Evolutionary conservation across 2,113 vertebrate genomes (phyloP), one percentile per base, ranked within the genome.

Genomic region (Agapornis roseicollis): DNA sequence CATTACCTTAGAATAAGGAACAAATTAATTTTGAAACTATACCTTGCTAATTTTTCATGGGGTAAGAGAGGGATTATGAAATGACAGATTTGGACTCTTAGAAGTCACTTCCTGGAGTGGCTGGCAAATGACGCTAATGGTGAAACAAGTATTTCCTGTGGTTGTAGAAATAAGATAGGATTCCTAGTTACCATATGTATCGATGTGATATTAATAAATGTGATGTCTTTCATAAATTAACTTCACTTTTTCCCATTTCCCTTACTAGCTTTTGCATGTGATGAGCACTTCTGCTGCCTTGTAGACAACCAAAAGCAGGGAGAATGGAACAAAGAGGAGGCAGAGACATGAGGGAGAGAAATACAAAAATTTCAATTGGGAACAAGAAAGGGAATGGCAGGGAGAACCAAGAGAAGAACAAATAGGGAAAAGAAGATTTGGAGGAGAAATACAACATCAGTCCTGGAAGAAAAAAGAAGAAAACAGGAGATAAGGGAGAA

Each of bases 261-360:
- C 64, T 95, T 82, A 79, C 20, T 80, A 94, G 58, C 66, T 79
- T 89, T 93, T 91, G 33, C 71, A 69, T 58, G 53, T 63, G 87
- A 77, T 68, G 41, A 82, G 41, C 53, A 85, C 37, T 79, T 89
- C 74, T 86, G 20, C 88, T 90, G 58, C 81, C 63, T 53, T 78
- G 15, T 33, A 91, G 87, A 76, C 56, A 86, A 71, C 25, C 31
- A 85, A 55, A 91, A 85, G 22, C 66, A 81, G 74, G 71, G 83
- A 90, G 41, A 89, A 56, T 70, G 74, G 41, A 88, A 89, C 44
- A 35, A 77, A 91, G 79, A 94, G 63, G 33, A 93, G 46, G 44
- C 71, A 89, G 74, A 93, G n/a, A 65, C 60, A 72, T 87, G 63
- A 85, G 84, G 70, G 86, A 87, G 87, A 82, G 37, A 72, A 87